Base-by-base conservation (phyloP, 2,797 vertebrate species). In the Macroramphosus scolopax region DNA sequence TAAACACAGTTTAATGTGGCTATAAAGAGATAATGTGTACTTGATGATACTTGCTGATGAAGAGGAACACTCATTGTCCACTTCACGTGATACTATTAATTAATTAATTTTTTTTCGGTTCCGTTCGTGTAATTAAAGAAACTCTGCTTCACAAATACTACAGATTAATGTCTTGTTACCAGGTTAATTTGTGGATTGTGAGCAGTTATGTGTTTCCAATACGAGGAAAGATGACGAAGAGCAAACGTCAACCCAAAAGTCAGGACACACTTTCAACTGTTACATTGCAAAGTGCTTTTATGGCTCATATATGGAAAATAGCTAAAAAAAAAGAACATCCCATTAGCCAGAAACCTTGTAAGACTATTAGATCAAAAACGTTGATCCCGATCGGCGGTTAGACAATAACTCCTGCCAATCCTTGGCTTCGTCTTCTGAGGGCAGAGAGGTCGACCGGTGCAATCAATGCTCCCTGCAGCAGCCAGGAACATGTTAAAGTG, bases 321-420 rank as follows among this genome's bases (percentile, higher is more conserved):
- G 58, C n/a, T n/a, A n/a, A n/a, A n/a, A n/a, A 18, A 14, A 38
- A 30, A 42, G 11, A 39, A 25, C n/a, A 12, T 51, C 8, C 12
- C 22, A 33, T 11, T 9, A 32, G 18, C n/a, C 22, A 41, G 17
- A 37, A 28, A 29, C 2, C 1, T 3, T 17, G 42, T 17, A 17
- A 22, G 20, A 22, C 20, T 6, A 6, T 24, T 8, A 31, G 18
- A 33, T 44, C 14, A 13, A 49, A 51, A 43, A 45, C 6, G 20
- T 16, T 34, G 2, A 47, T 51, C 22, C 11, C 18, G 31, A 5
- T n/a, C 10, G 0, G n/a, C 8, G 25, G 37, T 68, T 11, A 63
- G 61, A 56, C 48, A 52, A 37, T 10, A 46, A 20, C 28, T 43
- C 25, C 25, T 46, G 46, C 60, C n/a, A n/a, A n/a, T n/a, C n/a